phyloP scores from a whole-genome alignment of 2,113 vertebrate genomes.

The Trematomus loennbergii region DNA sequence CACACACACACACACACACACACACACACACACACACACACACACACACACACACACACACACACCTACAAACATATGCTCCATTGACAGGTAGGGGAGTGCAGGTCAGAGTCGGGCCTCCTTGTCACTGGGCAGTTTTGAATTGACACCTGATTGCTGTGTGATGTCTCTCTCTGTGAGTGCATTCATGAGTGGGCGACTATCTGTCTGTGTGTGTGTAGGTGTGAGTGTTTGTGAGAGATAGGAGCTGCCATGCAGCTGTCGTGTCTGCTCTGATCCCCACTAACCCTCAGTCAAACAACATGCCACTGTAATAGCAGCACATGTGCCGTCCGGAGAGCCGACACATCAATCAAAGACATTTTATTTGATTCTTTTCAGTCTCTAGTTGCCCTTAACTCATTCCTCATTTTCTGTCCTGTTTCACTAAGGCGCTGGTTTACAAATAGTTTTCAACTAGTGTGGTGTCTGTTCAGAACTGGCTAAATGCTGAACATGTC shows the following conservation, averaged over 20 bases:
- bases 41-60: not conserved
- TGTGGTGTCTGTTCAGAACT: no score
- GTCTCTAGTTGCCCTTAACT: not conserved
- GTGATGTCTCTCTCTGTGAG: slow-evolving; percentile 44
- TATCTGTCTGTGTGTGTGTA: slow-evolving; percentile 9
- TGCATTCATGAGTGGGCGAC: slow-evolving; percentile 12
- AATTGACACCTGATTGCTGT: slow-evolving; percentile 68
- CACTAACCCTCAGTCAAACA: slow-evolving; percentile 71
- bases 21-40: not conserved
- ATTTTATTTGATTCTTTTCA: not conserved
- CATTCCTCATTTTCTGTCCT: not conserved
- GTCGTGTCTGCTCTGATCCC: slow-evolving; percentile 67
- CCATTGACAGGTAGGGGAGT: slow-evolving; percentile 37
- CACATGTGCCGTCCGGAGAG: slow-evolving; percentile 44
- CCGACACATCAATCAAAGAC: slow-evolving; percentile 29
- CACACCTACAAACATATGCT: slow-evolving; percentile 21
- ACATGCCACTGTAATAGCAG: slow-evolving; percentile 55
- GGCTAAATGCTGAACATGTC: no score
- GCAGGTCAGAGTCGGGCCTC: slow-evolving; percentile 50
- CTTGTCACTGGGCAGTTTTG: slow-evolving; percentile 63
- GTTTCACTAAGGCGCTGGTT: not conserved
- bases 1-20: not conserved
- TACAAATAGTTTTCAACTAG: not conserved
- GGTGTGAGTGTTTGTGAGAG: slow-evolving; percentile 25
- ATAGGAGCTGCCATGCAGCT: slow-evolving; percentile 57